Evolutionary conservation across 2,113 vertebrate species (phyloP).

Genomic region (Origma solitaria): DNA sequence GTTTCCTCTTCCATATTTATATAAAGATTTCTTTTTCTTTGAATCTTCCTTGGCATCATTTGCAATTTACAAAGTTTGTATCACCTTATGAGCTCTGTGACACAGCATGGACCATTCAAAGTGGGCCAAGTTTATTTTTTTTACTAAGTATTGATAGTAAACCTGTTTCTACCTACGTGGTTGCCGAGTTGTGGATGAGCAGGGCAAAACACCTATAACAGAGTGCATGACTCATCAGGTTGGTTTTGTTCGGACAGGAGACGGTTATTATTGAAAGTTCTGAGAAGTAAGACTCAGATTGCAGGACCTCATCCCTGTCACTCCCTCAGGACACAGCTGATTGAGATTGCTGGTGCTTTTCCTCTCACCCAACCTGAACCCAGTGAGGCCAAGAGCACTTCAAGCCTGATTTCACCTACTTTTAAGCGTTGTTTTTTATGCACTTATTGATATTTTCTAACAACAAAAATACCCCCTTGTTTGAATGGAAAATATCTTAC

Average conservation of each 20-base stretch:
- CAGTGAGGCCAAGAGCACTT: not conserved
- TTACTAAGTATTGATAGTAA: not conserved
- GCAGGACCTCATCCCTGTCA: not conserved
- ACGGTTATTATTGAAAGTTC: not conserved
- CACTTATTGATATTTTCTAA: not conserved
- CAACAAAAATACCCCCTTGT: not conserved
- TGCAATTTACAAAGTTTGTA: not conserved
- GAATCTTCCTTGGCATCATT: not conserved
- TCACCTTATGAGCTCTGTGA: not conserved
- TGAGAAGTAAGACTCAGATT: fast-evolving
- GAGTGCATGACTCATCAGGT: not conserved
- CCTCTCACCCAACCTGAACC: not conserved
- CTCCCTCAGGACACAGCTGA: not conserved
- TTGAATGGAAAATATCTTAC: not conserved
- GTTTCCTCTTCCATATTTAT: not conserved
- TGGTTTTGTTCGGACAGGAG: not conserved
- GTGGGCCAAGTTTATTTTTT: not conserved
- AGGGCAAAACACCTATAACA: not conserved
- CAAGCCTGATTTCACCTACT: not conserved
- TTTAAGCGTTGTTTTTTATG: not conserved
- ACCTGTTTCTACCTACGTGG: not conserved
- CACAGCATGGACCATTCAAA: not conserved
- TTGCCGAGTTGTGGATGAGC: not conserved
- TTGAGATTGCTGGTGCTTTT: not conserved
- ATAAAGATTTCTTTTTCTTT: not conserved